A percentile compares a stretch with the other conserved stretches of the same genome.
phyloP scores from a whole-genome alignment of 1,140 invertebrate species.

The Magallana gigas region DNA sequence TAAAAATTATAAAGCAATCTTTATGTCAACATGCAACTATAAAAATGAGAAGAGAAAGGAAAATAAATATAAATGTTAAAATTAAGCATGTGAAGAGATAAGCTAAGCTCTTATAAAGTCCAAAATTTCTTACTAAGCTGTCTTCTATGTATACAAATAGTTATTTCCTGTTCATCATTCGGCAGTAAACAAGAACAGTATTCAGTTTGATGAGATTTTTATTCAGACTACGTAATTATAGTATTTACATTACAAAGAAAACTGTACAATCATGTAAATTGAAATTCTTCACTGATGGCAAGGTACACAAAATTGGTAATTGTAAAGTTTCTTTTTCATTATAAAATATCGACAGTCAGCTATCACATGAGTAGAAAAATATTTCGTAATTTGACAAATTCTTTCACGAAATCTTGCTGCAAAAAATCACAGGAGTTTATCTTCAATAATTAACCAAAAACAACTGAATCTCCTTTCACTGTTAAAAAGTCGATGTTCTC shows the following conservation, averaged over 20 bases:
- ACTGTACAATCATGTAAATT: neutral
- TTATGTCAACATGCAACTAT: too few relatives aligned
- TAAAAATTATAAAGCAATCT: too few relatives aligned
- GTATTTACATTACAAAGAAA: neutral
- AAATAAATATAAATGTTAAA: neutral
- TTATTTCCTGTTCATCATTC: too few relatives aligned
- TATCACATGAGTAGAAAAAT: conserved; percentile 20
- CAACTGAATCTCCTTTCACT: too few relatives aligned
- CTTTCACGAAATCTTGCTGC: too few relatives aligned
- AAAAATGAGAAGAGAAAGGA: neutral
- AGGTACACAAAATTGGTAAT: too few relatives aligned
- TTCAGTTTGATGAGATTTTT: conserved; percentile 15
- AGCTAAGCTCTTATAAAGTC: neutral
- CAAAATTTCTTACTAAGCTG: neutral
- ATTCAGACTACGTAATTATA: conserved; percentile 6
- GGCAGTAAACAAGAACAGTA: neutral
- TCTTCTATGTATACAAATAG: too few relatives aligned
- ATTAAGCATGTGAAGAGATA: neutral
- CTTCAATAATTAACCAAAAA: too few relatives aligned
- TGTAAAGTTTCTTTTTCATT: too few relatives aligned
- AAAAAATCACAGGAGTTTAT: too few relatives aligned
- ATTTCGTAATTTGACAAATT: neutral
- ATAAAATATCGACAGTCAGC: neutral
- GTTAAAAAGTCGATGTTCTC: too few relatives aligned
- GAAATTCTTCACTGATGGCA: too few relatives aligned